Evolutionary conservation across 2,113 vertebrate genomes (phyloP).

Genomic region (Cheilinus undulatus): DNA sequence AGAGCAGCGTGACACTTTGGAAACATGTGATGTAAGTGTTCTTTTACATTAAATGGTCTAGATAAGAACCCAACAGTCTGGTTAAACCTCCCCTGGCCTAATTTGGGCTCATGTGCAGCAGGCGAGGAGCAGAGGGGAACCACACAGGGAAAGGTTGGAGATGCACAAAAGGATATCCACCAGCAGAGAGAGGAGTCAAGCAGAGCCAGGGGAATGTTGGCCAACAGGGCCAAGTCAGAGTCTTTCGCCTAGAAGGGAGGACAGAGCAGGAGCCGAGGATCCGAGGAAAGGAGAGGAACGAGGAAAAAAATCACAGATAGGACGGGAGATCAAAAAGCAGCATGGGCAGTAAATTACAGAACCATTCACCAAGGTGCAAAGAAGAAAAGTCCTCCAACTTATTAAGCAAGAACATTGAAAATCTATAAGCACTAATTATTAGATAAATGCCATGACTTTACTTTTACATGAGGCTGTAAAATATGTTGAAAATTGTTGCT

Average conservation of each 20-base stretch:
- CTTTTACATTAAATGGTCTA: too few species aligned
- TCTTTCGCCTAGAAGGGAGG: slow-evolving; percentile 84
- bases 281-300: slow-evolving; percentile 29
- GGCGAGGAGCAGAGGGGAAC: slow-evolving; percentile 48
- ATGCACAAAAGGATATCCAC: slow-evolving; percentile 91
- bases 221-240: slow-evolving; percentile 89
- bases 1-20: too few species aligned
- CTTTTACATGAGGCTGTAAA: neutral
- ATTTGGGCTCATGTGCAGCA: slow-evolving; percentile 6
- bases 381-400: slow-evolving; percentile 23
- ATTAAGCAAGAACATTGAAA: slow-evolving; percentile 4
- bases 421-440: neutral
- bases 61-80: too few species aligned
- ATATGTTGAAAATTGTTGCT: neutral
- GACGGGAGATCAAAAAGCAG: slow-evolving; percentile 23
- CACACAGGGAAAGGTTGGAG: slow-evolving; percentile 52
- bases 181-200: slow-evolving; percentile 93
- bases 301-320: slow-evolving; percentile 18
- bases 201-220: slow-evolving; percentile 90
- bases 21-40: too few species aligned
- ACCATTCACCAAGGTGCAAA: slow-evolving; percentile 43
- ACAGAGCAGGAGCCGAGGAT: slow-evolving; percentile 39
- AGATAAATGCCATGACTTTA: neutral
- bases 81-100: slow-evolving; percentile 12
- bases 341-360: slow-evolving; percentile 39